Base-by-base conservation (phyloP, 2,888 invertebrate species). In the Pristionchus exspectatus region DNA sequence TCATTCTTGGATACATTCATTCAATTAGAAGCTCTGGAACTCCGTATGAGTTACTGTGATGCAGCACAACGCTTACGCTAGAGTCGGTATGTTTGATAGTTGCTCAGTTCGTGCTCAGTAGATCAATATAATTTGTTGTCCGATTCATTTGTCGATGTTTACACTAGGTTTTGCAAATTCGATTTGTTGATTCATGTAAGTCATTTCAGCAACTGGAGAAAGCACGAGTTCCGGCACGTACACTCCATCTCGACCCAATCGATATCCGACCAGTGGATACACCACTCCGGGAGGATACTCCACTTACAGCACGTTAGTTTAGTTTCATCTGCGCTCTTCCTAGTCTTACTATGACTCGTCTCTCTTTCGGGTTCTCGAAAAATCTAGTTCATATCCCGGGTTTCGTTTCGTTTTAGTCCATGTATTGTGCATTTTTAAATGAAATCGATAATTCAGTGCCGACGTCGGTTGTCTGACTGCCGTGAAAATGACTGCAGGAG, bases 401-500 rank as follows among this genome's bases (percentile, higher is more conserved):
- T 59, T 74, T 4, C 33, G 14, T 74, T 38, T 33, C 18, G 16
- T 74, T 33, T 33, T 24, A 2, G 27, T 66, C 66, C 4, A 33
- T 38, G 0, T 33, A 33, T 74, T 74, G 24, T 14, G 38, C 16
- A 30, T 74, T n/a, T 27, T n/a, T 7, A 21, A 38, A 66, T 63
- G 1, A 24, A n/a, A 33, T 30, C 14, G 18, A 33, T 30, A 21
- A 18, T 87, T 87, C 81, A 88, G 88, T 63, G 77, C 88, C 16
- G 88, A 88, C 59, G 93, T 92, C 66, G 93, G 93, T 88, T 93
- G 93, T 91, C 89, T 93, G 38, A 93, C 94, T 24, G 93, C 93
- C 14, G 94, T 95, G 5, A 93, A 93, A 90, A 95, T 95, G 95
- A 94, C 94, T 0, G 94, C 95, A 4, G 92, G 90, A 74, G 94